Evolutionary conservation across 1,140 invertebrate species (phyloP).

Genomic region (Brachionus angularis): DNA sequence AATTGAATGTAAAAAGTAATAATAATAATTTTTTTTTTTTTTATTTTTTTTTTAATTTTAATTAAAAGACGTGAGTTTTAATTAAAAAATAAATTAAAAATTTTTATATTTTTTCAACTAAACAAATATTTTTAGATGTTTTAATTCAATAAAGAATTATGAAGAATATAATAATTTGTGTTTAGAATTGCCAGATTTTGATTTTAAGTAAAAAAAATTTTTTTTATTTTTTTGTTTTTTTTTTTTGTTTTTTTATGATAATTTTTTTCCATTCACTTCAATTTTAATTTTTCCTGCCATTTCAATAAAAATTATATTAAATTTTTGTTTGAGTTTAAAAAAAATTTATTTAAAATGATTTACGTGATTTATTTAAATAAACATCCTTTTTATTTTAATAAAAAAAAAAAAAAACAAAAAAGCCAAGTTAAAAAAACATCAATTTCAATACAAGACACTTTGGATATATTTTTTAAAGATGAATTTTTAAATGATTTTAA

Average conservation of each 20-base stretch:
- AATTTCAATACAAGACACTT: conserved; percentile 51
- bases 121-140: background rate
- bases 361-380: too few relatives aligned
- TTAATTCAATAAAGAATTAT: conserved; percentile 7
- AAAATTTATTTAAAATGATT: too few relatives aligned
- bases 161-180: conserved; percentile 44
- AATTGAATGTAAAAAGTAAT: conserved; percentile 49
- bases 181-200: conserved; percentile 18
- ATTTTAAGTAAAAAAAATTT: conserved; percentile 15
- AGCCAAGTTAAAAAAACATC: too few relatives aligned
- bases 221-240: background rate
- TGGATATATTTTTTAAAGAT: conserved; percentile 50
- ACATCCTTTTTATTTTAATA: too few relatives aligned
- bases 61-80: too few relatives aligned
- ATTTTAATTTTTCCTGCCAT: conserved; percentile 4
- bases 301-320: conserved; percentile 1
- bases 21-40: too few relatives aligned
- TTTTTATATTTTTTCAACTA: background rate
- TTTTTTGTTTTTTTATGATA: background rate
- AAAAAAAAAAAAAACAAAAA: too few relatives aligned
- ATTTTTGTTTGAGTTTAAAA: background rate
- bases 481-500: conserved; percentile 50
- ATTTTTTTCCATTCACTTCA: too few relatives aligned
- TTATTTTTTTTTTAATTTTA: too few relatives aligned
- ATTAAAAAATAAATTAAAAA: background rate